Evolutionary conservation across 2,888 invertebrate species (phyloP), one percentile per base, ranked within the genome.

Genomic region (Lagria hirta): DNA sequence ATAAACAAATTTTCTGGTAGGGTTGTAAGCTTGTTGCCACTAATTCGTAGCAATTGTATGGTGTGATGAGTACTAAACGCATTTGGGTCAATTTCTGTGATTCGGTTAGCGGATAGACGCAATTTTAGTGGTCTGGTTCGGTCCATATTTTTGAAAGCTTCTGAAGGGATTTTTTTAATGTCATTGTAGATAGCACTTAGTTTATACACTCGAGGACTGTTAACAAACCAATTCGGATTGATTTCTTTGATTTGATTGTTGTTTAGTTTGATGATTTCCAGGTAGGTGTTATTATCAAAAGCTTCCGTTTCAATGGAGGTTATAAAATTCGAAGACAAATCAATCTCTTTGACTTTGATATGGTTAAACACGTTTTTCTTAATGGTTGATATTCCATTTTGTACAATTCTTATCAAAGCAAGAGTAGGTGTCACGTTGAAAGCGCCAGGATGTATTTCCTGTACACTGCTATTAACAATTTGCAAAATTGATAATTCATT

Each of bases 231-330:
- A 23, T 57, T 37, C 1, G 57, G 51, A 17, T 58, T 49, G 20
- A 66, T 51, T 18, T 55, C 50, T 28, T 58, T 60, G 7, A 66
- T 51, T 7, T 51, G 51, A 37, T 66, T 66, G 28, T 60, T 49
- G 40, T 54, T 59, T 13, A 66, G 36, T 12, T 61, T 62, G 13
- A 66, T 33, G 3, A 64, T 57, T 43, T 65, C 61, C 28, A 68
- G 48, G 20, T 55, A 47, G 1, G 61, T 55, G 53, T 61, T 60
- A 42, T 64, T 57, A 34, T 62, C 61, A 21, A 68, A 62, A 2
- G 65, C 64, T 11, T 55, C 57, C 2, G 54, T 41, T 16, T 61
- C 60, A 7, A 68, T 64, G 7, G 38, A 30, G 1, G 45, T 47
- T 24, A 68, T 61, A 7, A 34, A 47, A 40, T 68, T 68, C 26